phyloP scores from a whole-genome alignment of 2,113 vertebrate species.

The Malurus elegans region DNA sequence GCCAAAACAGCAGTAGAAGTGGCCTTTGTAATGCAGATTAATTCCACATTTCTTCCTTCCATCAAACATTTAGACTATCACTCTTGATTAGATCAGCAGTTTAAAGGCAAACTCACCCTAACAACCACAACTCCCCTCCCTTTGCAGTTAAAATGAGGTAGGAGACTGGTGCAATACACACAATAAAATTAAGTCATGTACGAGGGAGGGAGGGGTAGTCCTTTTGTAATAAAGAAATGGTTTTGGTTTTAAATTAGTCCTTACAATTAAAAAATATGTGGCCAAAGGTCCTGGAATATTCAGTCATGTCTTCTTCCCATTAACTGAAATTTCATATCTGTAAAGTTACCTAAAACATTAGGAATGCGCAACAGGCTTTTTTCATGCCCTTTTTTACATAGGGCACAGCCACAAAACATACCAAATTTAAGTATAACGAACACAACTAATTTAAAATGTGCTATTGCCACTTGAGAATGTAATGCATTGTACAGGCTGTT shows the following conservation, averaged over 20 bases:
- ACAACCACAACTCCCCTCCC: background rate
- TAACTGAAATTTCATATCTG: background rate
- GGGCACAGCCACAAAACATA: background rate
- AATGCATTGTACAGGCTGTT: background rate
- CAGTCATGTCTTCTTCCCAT: background rate
- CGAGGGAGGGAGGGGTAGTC: background rate
- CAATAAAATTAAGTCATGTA: background rate
- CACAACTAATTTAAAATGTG: background rate
- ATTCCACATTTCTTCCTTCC: constrained; percentile 29
- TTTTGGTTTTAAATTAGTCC: background rate
- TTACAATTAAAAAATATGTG: background rate
- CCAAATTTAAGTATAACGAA: background rate
- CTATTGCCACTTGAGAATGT: background rate
- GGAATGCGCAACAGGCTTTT: background rate
- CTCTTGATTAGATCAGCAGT: constrained; percentile 25
- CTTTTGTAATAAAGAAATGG: background rate
- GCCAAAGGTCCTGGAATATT: constrained; percentile 3
- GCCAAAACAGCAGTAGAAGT: background rate
- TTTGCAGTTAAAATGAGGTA: constrained; percentile 3
- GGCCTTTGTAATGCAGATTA: background rate
- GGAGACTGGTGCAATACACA: background rate
- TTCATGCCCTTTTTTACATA: background rate
- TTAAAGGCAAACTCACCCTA: constrained; percentile 5
- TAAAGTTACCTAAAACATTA: background rate
- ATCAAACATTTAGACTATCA: background rate